Evolutionary conservation across 2,888 invertebrate species (phyloP), one percentile per base, ranked within the genome.

Genomic region (Adineta ricciae): DNA sequence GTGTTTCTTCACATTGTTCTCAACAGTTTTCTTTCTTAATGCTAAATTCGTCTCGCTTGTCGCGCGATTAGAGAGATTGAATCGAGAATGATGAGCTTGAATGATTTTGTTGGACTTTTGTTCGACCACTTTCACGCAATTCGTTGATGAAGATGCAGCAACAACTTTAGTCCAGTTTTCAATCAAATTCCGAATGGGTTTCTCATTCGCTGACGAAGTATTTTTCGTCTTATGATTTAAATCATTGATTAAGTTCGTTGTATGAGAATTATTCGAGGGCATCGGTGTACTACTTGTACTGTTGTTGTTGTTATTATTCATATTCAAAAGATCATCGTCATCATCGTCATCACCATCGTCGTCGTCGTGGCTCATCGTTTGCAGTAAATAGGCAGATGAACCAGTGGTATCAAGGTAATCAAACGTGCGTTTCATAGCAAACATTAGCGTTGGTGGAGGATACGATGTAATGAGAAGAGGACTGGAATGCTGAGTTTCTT

Each of bases 11-110:
- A n/a, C 41, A 78, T 78, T 78, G 14, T 78, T 78, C 41, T 78
- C 78, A 41, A 78, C 78, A 78, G 78, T 41, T 78, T 78, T 78
- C 41, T 78, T 78, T 78, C 78, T 78, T n/a, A 78, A 41, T 9
- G 78, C 78, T 41, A 78, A 78, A 78, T 78, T 78, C 24, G n/a
- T 78, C 41, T 78, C 78, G 41, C 78, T 78, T 41, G 78, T 78
- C 14, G 78, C 41, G 11, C 41, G 38, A 78, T 78, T 78, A 11
- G 41, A 0, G 21, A 21, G 4, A 41, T 78, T 78, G 41, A 78
- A 78, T 41, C 41, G 78, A n/a, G 41, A 38, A 78, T 78, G n/a
- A 64, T 32, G 19, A 14, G 64, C 11, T 32, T 32, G 64, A 64
- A 64, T 3, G 19, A 64, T 64, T 64, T 64, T 64, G 32, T 64